Conservation (phyloP, 2,797 vertebrate species). For the Rhabdomys pumilio region DNA sequence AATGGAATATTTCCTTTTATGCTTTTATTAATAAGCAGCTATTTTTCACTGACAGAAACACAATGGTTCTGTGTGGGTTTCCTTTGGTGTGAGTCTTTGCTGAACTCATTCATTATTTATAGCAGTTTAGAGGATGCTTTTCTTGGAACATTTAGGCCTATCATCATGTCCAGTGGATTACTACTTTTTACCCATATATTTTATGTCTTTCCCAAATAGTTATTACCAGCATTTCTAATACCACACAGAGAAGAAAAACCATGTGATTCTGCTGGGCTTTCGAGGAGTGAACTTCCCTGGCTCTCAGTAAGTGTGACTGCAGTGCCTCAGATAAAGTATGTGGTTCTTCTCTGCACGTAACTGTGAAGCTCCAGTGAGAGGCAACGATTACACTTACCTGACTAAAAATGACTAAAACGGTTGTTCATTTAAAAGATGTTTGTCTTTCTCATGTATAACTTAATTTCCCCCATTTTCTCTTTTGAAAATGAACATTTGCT, state of each 20-base stretch:
- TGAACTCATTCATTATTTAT: constrained; percentile 79
- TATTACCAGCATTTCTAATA: constrained; percentile 58
- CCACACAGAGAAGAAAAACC: not conserved
- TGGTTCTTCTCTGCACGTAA: not conserved
- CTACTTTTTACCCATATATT: constrained; percentile 66
- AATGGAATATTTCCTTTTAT: constrained; percentile 68
- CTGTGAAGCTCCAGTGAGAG: not conserved
- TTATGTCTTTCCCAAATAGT: constrained; percentile 63
- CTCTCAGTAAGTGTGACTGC: not conserved
- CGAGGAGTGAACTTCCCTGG: not conserved
- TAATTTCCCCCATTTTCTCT: constrained; percentile 31
- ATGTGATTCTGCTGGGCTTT: not conserved
- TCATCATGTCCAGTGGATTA: constrained; percentile 68
- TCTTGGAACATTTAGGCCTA: constrained; percentile 76
- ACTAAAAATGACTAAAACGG: constrained; percentile 18
- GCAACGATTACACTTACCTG: not conserved
- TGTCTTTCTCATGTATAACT: constrained; percentile 27
- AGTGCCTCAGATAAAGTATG: not conserved
- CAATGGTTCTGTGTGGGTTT: constrained; percentile 70
- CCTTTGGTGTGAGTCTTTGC: constrained; percentile 72
- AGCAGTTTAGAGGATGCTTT: constrained; percentile 72
- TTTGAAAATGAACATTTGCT: constrained; percentile 60
- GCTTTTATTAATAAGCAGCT: constrained; percentile 75
- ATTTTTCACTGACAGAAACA: constrained; percentile 73
- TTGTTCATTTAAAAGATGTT: not conserved